These are phyloP conservation scores for Molorchus minor DNA, from an alignment of 2,888 invertebrate genomes.

Conservation along the genomic window DNA sequence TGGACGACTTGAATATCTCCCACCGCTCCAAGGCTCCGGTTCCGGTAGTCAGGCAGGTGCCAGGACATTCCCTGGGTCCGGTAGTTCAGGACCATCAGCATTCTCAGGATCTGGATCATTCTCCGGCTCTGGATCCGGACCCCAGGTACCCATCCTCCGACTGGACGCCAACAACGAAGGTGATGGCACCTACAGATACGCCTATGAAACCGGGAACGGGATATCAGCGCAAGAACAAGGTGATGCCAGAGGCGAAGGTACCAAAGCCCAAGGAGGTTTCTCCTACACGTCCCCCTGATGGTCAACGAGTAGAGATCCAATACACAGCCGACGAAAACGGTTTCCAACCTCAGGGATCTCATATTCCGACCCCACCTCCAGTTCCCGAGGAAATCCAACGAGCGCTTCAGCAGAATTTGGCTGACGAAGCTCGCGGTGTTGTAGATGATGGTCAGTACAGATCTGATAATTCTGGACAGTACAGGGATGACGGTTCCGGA, in stretches of 20 bases:
- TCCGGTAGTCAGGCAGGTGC: constrained; percentile 15
- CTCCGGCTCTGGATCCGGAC: constrained; percentile 29
- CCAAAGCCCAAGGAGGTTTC: constrained; percentile 48
- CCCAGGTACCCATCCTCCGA: constrained; percentile 46
- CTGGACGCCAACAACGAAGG: constrained; percentile 51
- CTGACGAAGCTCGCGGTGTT: constrained; percentile 48
- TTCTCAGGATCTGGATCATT: constrained; percentile 41
- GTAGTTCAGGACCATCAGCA: constrained; percentile 15
- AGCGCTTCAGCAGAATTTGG: constrained; percentile 48
- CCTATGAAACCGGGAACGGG: constrained; percentile 69
- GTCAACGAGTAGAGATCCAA: constrained; percentile 45
- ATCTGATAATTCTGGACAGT: constrained; percentile 33
- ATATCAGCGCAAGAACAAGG: constrained; percentile 61
- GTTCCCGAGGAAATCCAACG: constrained; percentile 68
- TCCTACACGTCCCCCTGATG: constrained; percentile 53
- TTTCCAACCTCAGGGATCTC: constrained; percentile 65
- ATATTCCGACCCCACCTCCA: constrained; percentile 69
- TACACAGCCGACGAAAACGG: constrained; percentile 69
- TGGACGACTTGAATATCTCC: constrained; percentile 43
- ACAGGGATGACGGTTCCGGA: constrained; percentile 22
- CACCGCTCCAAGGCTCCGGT: constrained; percentile 52
- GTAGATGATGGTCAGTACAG: constrained; percentile 47
- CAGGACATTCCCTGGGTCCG: constrained; percentile 43
- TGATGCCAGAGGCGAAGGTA: constrained; percentile 50
- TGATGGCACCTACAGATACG: constrained; percentile 52